Conservation (phyloP, 2,113 vertebrate genomes). For the Corapipo altera region DNA sequence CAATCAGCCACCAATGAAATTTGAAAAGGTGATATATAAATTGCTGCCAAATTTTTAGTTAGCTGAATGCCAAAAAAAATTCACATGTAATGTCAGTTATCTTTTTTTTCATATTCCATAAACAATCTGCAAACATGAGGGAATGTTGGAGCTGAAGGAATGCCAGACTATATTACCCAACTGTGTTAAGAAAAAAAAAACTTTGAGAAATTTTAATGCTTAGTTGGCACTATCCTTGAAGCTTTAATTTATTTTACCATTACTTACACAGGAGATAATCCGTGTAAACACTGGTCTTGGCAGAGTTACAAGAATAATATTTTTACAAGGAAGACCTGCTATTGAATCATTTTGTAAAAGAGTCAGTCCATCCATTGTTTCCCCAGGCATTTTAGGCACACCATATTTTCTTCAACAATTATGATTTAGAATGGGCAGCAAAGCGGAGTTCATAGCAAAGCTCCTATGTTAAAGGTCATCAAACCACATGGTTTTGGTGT, state of each 20-base stretch:
- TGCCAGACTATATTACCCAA: not conserved
- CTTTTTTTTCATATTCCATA: not conserved
- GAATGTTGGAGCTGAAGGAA: not conserved
- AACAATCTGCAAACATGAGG: not conserved
- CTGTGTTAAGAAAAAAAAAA: not conserved
- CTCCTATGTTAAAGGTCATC: constrained; percentile 1
- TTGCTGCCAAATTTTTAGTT: not conserved
- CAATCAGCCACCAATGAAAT: not conserved
- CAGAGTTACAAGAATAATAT: constrained; percentile 69
- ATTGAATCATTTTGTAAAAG: constrained; percentile 52
- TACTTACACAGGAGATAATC: constrained; percentile 66
- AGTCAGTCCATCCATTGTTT: constrained; percentile 64
- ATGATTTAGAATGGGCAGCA: constrained; percentile 16
- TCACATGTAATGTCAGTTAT: not conserved
- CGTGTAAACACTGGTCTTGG: constrained; percentile 65
- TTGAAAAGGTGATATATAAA: not conserved
- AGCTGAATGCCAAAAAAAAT: not conserved
- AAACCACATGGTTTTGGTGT: not conserved
- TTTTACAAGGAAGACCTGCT: constrained; percentile 69
- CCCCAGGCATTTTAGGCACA: not conserved
- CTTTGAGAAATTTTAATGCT: not conserved
- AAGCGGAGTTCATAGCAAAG: constrained; percentile 16
- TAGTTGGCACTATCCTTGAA: not conserved
- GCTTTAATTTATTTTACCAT: constrained; percentile 21
- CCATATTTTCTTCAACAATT: constrained; percentile 60